phyloP scores from a whole-genome alignment of 2,113 vertebrate species.

The Alethe castanea region DNA sequence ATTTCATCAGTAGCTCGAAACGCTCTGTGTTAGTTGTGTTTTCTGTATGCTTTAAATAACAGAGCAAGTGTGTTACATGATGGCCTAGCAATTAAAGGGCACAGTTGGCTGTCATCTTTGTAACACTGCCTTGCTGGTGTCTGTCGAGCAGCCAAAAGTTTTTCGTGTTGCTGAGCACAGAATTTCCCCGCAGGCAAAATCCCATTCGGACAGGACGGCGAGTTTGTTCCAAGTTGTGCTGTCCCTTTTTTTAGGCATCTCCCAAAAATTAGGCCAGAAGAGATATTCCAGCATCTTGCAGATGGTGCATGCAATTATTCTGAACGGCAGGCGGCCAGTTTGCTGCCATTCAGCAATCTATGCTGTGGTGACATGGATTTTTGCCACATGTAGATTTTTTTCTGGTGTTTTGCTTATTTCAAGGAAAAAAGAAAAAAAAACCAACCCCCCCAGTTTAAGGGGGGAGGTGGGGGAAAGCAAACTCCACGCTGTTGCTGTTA shows the following conservation, averaged over 20 bases:
- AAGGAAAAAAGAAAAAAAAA: neutral
- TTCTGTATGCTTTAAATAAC: conserved; percentile 11
- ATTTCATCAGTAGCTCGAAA: neutral
- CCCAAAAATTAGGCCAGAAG: neutral
- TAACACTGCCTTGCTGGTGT: neutral
- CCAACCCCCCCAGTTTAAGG: neutral
- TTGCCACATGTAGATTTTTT: neutral
- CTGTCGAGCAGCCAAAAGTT: conserved; percentile 5
- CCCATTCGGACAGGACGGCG: neutral
- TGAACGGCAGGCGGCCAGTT: neutral
- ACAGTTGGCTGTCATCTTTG: neutral
- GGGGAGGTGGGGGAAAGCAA: neutral
- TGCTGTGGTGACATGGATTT: neutral
- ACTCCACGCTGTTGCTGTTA: neutral
- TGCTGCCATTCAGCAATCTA: neutral
- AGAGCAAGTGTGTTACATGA: neutral
- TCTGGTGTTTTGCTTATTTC: neutral
- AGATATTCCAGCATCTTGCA: neutral
- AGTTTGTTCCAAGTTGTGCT: neutral
- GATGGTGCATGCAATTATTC: neutral
- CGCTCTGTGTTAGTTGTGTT: neutral
- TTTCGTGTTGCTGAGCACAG: neutral
- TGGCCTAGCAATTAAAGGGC: neutral
- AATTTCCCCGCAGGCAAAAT: conserved; percentile 1
- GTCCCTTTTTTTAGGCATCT: neutral